Evolutionary conservation across 1,140 invertebrate species (phyloP).

Genomic region (Acromyrmex heyeri): DNA sequence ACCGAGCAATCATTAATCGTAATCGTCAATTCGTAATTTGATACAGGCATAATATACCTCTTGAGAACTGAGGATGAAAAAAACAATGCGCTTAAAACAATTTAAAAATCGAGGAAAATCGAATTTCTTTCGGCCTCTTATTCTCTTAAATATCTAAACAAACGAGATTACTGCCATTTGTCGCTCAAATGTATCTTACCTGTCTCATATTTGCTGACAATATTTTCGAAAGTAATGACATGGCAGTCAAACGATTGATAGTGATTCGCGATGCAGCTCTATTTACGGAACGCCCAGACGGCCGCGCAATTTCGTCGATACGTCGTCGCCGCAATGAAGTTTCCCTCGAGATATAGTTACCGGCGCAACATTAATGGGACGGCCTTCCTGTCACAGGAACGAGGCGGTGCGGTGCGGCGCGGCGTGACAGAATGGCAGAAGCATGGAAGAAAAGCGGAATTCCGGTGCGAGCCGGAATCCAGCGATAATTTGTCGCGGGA

Average conservation of each 20-base stretch:
- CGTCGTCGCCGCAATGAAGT: slow-evolving; percentile 47
- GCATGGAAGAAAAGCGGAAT: slow-evolving; percentile 63
- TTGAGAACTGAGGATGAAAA: no score
- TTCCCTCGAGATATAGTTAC: slow-evolving; percentile 25
- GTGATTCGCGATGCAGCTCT: slow-evolving; percentile 4
- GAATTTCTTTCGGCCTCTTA: neutral
- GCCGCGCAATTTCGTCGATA: slow-evolving; percentile 37
- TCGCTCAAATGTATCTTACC: neutral
- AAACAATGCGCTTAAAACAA: slow-evolving; percentile 4
- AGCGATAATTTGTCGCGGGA: slow-evolving; percentile 66
- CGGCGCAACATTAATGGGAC: slow-evolving; percentile 29
- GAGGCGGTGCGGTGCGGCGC: slow-evolving; percentile 31
- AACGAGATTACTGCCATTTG: neutral
- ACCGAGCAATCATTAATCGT: no score
- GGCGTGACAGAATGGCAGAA: slow-evolving; percentile 60
- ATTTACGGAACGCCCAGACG: neutral
- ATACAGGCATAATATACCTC: no score
- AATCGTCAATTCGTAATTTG: no score
- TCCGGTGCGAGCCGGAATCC: slow-evolving; percentile 54
- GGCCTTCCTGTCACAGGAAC: slow-evolving; percentile 4
- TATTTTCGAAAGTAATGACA: neutral
- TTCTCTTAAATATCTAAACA: neutral
- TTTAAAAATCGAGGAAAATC: neutral
- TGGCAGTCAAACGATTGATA: neutral
- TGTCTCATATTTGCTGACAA: neutral